phyloP scores from a whole-genome alignment of 37 sponge, comb jelly and placozoan species.

The Mnemiopsis leidyi region DNA sequence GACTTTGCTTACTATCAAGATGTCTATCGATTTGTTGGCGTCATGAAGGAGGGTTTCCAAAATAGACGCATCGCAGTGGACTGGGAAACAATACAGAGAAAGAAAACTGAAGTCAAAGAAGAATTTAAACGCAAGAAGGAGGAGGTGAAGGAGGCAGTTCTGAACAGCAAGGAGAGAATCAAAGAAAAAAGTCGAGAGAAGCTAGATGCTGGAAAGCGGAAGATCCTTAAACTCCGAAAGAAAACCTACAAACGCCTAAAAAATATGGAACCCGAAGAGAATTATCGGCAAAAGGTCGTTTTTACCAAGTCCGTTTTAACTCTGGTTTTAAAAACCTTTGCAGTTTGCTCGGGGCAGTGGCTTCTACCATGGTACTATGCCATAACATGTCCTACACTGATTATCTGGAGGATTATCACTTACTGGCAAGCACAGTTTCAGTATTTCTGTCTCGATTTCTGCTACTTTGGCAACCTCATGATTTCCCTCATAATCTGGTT shows the following conservation, averaged over 20 bases:
- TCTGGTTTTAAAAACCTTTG: constrained; percentile 51
- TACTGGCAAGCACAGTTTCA: constrained; percentile 60
- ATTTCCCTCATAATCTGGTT: constrained; percentile 45
- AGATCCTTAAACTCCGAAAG: not conserved
- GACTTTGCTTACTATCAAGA: constrained; percentile 63
- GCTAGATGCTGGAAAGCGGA: constrained; percentile 1
- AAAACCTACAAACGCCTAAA: constrained; percentile 55
- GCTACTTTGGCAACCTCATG: constrained; percentile 63
- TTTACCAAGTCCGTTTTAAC: constrained; percentile 42
- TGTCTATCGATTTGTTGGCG: constrained; percentile 58
- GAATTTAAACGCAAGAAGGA: constrained; percentile 43
- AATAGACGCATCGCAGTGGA: not conserved
- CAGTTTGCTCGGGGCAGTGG: constrained; percentile 50
- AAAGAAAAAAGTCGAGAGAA: constrained; percentile 26
- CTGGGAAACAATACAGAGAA: constrained; percentile 6
- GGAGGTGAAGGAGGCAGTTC: constrained; percentile 5
- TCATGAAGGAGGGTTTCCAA: not conserved
- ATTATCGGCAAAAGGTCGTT: not conserved
- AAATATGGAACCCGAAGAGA: not conserved
- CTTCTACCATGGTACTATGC: constrained; percentile 59
- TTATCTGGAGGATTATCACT: constrained; percentile 62
- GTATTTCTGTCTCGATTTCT: constrained; percentile 57
- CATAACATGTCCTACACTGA: constrained; percentile 26
- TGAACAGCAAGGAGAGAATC: not conserved
- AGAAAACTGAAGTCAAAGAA: constrained; percentile 26